Conservation (phyloP, 2,113 vertebrate genomes). For the Tachuris rubrigastra region DNA sequence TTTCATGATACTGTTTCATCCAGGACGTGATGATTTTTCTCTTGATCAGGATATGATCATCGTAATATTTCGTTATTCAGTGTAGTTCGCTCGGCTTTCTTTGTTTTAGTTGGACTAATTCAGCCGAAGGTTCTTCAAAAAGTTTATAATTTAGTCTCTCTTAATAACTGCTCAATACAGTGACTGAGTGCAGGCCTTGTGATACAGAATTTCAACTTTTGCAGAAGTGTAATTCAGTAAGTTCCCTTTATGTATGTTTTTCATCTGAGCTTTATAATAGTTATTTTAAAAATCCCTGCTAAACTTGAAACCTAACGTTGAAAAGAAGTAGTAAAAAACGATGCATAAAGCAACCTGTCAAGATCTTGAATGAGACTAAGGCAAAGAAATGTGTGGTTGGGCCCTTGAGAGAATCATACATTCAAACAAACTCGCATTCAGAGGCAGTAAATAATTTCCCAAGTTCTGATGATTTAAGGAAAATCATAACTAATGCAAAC, state of each 20-base stretch:
- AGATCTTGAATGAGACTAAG: background rate
- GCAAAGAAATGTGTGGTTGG: background rate
- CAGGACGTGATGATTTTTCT: background rate
- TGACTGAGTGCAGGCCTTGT: background rate
- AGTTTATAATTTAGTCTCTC: background rate
- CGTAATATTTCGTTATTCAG: accelerated
- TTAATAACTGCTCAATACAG: background rate
- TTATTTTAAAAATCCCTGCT: background rate
- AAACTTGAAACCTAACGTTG: background rate
- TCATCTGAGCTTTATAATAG: background rate
- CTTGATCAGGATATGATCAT: background rate
- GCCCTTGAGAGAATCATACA: background rate
- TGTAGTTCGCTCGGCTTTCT: background rate
- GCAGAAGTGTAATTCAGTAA: background rate
- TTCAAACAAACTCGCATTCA: background rate
- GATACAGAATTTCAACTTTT: background rate
- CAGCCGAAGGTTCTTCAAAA: background rate
- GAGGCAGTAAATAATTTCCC: background rate
- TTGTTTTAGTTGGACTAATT: background rate
- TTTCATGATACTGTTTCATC: background rate
- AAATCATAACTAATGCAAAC: background rate
- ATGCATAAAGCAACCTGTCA: background rate
- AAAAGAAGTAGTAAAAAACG: background rate
- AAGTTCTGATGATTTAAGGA: background rate
- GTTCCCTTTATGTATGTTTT: background rate